Evolutionary conservation across 1,140 invertebrate genomes (phyloP), one percentile per base, ranked within the genome.

Genomic region (Druon quercuslanigerum): DNA sequence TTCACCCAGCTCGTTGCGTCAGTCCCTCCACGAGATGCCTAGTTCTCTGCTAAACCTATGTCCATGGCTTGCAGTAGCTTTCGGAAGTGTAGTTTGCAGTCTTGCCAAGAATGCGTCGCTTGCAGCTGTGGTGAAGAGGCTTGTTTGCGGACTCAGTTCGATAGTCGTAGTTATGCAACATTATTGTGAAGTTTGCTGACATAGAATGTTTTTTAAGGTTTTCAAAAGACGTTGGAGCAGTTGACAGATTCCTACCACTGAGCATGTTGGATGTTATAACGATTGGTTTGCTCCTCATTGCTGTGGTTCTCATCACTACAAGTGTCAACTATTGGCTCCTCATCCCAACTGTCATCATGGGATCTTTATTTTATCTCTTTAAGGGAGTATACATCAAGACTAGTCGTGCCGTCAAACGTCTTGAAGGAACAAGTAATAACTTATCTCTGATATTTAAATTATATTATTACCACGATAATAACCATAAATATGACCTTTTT

Each of bases 391-490:
- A 98, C 89, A 91, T 99, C 19, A 92, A 92, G 20, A 96, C 96
- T 0, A 96, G 96, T 25, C 92, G 97, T 76, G 96, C 95, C 91
- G 92, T 98, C 16, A 98, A 98, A 91, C 93, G 97, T 77, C 92
- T 98, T 74, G 97, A 98, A 93, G 96, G 95, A 86, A 94, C 95
- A 87, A 96, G 96, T 97, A 93, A 95, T 94, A 94, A 83, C 80
- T 33, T 19, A 13, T 14, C 14, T n/a, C 57, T 19, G 17, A 33
- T 33, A 50, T 17, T 56, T 11, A 57, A 25, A 52, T 50, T 56
- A 52, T 17, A 19, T 75, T 75, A 70, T 75, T 25, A 33, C 70
- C 17, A 25, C 71, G 40, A 19, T 56, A 19, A 50, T 50, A 19
- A n/a, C 50, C 14, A 51, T 8, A 11, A 16, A 40, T 7, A 8